These are phyloP conservation scores for Cathartes aura DNA, from an alignment of 2,113 vertebrate species.

Conservation along the genomic window DNA sequence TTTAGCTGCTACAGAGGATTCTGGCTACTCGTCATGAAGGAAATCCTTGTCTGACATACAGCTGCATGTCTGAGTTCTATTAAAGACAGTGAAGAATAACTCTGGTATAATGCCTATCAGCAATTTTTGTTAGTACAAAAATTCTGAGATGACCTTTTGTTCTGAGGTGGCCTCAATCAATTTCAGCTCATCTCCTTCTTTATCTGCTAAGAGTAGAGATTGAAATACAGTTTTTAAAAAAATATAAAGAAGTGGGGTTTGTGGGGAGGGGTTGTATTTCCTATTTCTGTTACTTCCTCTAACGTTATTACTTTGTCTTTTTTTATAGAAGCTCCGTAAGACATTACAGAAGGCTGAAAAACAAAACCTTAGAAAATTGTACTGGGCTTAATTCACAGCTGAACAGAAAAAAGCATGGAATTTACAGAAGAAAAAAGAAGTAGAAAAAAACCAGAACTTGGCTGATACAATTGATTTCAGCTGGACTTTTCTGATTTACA, in stretches of 20 bases:
- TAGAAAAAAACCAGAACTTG: background rate
- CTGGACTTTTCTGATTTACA: background rate
- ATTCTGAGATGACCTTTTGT: background rate
- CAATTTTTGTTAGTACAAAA: background rate
- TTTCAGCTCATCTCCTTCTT: background rate
- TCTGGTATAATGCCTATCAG: background rate
- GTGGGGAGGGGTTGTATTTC: background rate
- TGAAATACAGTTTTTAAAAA: background rate
- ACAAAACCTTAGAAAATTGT: background rate
- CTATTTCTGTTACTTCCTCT: background rate
- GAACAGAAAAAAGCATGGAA: background rate
- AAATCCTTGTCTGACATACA: background rate
- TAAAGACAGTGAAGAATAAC: background rate
- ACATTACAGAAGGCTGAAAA: background rate
- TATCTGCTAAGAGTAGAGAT: background rate
- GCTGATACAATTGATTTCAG: background rate
- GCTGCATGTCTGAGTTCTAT: background rate
- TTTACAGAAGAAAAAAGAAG: background rate
- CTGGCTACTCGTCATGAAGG: background rate
- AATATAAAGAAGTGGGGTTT: background rate
- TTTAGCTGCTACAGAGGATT: background rate
- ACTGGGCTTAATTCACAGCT: background rate
- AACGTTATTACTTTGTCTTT: background rate
- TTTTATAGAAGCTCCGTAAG: background rate
- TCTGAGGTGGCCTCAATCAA: background rate